Conservation (phyloP, 2,797 vertebrate genomes). For the Anas flavirostris region DNA sequence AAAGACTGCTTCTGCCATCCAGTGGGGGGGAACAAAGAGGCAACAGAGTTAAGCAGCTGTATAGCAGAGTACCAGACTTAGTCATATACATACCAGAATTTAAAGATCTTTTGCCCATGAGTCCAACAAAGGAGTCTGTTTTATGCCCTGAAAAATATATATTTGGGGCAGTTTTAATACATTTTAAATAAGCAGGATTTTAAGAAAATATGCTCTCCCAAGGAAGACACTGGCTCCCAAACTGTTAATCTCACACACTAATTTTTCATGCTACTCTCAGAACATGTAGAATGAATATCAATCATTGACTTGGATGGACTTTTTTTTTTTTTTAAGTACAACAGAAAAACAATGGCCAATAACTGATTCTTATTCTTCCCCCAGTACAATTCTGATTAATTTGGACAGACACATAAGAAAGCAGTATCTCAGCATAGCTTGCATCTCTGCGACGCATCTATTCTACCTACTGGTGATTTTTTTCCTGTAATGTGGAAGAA, state of each 20-base stretch:
- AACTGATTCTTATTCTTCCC: background rate
- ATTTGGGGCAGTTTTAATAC: constrained; percentile 77
- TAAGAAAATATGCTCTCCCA: constrained; percentile 24
- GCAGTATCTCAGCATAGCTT: background rate
- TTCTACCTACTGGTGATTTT: background rate
- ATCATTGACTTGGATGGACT: background rate
- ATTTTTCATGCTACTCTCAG: background rate
- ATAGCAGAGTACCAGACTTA: background rate
- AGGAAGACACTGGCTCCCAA: background rate
- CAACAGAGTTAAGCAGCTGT: constrained; percentile 36
- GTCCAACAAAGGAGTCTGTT: constrained; percentile 87
- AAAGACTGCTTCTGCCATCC: background rate
- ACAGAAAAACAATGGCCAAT: background rate
- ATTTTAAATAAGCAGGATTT: constrained; percentile 47
- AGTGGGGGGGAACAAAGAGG: background rate
- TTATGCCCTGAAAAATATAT: constrained; percentile 85
- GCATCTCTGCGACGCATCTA: background rate
- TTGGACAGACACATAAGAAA: background rate
- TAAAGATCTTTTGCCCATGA: constrained; percentile 88
- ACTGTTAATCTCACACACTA: background rate
- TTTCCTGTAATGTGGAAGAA: background rate
- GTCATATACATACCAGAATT: constrained; percentile 82
- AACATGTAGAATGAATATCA: background rate
- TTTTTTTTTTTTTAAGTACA: background rate
- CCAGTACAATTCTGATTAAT: background rate